Conservation (phyloP, 2,113 vertebrate genomes). For the Clinocottus analis region DNA sequence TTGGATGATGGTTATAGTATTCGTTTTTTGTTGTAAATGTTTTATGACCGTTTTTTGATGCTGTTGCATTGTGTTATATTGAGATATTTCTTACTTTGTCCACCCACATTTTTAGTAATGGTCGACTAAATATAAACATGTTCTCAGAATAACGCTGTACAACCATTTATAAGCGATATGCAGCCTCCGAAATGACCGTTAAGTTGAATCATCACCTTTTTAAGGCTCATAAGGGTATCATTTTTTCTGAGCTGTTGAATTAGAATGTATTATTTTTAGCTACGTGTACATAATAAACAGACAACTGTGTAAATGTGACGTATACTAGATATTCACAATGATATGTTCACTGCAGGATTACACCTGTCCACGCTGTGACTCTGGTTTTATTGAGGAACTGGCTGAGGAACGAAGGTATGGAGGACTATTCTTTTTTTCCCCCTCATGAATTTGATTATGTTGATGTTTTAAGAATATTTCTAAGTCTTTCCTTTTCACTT, state of each 20-base stretch:
- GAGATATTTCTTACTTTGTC: not conserved
- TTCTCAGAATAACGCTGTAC: too few species aligned
- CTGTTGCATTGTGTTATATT: not conserved
- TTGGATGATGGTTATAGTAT: not conserved
- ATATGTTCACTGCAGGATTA: constrained; percentile 85
- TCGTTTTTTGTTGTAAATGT: not conserved
- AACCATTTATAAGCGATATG: not conserved
- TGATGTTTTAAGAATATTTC: constrained; percentile 3
- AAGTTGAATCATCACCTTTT: not conserved
- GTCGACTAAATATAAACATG: not conserved
- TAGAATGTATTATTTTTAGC: not conserved
- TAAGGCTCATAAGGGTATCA: not conserved
- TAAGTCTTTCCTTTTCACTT: not conserved
- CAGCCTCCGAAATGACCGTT: not conserved
- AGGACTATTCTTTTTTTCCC: not conserved
- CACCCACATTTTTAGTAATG: too few species aligned
- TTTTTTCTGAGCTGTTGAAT: not conserved
- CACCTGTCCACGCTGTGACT: constrained; percentile 93
- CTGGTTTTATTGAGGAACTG: constrained; percentile 97
- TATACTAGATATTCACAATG: constrained; percentile 1
- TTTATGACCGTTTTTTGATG: not conserved
- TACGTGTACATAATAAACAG: not conserved
- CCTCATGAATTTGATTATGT: not conserved
- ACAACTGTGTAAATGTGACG: not conserved
- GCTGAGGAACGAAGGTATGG: constrained; percentile 88